phyloP scores from a whole-genome alignment of 2,888 invertebrate genomes.

The Hemaris fuciformis region DNA sequence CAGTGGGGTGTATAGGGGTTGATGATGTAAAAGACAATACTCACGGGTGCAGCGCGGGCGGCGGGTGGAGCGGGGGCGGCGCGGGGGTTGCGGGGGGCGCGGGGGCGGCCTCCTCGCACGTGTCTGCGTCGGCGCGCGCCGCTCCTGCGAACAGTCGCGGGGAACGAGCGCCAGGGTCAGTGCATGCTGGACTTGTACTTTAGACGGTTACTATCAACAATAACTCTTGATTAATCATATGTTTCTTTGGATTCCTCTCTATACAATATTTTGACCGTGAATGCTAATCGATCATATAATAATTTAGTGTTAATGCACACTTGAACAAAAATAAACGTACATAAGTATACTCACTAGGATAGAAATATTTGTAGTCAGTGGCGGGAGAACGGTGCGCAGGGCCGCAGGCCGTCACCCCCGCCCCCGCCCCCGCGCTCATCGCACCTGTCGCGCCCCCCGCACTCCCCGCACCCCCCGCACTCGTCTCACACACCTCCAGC shows the following conservation, averaged over 20 bases:
- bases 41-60: constrained; percentile 12
- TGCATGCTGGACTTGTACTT: too few relatives aligned
- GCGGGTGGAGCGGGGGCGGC: neutral
- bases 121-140: constrained; percentile 31
- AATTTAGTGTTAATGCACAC: too few relatives aligned
- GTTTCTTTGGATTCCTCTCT: too few relatives aligned
- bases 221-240: too few relatives aligned
- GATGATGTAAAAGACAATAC: too few relatives aligned
- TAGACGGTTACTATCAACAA: too few relatives aligned
- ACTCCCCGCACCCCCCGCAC: constrained; percentile 12
- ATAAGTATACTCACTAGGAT: neutral
- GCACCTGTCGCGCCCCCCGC: neutral
- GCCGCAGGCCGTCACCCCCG: neutral
- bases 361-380: neutral
- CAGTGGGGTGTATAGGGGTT: too few relatives aligned
- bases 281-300: too few relatives aligned
- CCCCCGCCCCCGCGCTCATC: neutral
- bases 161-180: too few relatives aligned
- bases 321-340: neutral
- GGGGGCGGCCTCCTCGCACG: constrained; percentile 35
- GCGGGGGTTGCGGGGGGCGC: constrained; percentile 20
- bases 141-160: constrained; percentile 8
- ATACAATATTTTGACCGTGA: too few relatives aligned
- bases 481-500: constrained; percentile 34
- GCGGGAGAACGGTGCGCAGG: neutral